phyloP scores from a whole-genome alignment of 2,113 vertebrate genomes.

The Conger conger region DNA sequence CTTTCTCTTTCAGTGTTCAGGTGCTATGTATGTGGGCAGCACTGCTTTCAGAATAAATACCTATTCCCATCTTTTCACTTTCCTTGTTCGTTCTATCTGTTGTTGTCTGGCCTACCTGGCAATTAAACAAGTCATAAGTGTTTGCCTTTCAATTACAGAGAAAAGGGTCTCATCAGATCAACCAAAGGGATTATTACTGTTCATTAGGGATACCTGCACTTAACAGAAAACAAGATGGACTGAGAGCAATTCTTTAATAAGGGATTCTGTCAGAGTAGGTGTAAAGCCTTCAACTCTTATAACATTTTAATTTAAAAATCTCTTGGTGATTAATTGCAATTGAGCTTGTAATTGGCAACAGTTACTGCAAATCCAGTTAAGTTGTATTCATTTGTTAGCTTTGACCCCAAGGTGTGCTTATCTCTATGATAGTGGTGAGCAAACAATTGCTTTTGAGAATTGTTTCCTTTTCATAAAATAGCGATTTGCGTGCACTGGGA shows the following conservation, averaged over 20 bases:
- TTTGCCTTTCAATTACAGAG: not conserved
- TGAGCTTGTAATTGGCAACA: not conserved
- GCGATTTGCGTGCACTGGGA: not conserved
- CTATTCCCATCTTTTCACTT: too few relatives aligned
- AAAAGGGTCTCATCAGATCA: not conserved
- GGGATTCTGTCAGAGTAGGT: not conserved
- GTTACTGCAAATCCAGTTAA: not conserved
- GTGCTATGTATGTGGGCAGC: too few relatives aligned
- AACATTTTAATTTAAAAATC: not conserved
- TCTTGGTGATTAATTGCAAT: not conserved
- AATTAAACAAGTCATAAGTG: not conserved
- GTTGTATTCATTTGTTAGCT: not conserved
- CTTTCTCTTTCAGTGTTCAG: too few relatives aligned
- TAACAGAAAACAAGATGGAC: not conserved
- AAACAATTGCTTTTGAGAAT: not conserved
- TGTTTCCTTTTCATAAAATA: not conserved
- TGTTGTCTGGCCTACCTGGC: not conserved
- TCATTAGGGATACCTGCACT: not conserved
- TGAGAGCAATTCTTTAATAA: not conserved
- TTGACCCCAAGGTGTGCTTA: not conserved
- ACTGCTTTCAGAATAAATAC: too few relatives aligned
- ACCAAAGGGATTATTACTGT: not conserved
- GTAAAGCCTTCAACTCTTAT: not conserved
- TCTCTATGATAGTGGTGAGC: not conserved
- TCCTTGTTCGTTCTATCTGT: not conserved